Conservation (phyloP, 92 coral and sea anemone species). For the Siderastrea radians region DNA sequence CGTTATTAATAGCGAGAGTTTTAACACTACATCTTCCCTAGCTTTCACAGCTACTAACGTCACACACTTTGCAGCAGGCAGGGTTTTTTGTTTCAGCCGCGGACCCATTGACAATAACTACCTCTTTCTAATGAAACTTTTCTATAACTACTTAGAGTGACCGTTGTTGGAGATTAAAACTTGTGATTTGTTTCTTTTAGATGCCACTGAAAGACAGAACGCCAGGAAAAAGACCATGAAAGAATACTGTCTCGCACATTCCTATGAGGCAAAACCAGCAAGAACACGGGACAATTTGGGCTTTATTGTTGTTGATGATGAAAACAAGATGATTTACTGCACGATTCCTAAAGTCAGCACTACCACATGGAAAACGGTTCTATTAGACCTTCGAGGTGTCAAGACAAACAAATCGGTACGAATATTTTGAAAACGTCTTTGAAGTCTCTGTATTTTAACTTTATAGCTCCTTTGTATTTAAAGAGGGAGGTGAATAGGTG, state of each 20-base stretch:
- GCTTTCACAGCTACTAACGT: no score
- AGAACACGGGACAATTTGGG: neutral
- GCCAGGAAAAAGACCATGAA: constrained; percentile 13
- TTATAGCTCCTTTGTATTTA: no score
- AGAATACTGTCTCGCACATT: constrained; percentile 17
- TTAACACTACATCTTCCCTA: no score
- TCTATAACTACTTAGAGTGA: no score
- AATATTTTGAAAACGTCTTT: neutral
- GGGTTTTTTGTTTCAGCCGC: no score
- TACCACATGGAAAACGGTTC: constrained; percentile 13
- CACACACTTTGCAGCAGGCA: no score
- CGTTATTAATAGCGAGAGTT: no score
- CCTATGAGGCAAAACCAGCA: neutral
- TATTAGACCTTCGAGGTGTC: neutral
- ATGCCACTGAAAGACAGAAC: neutral
- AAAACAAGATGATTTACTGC: constrained; percentile 22
- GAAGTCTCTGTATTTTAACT: neutral
- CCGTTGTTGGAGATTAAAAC: no score
- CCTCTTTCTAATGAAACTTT: no score
- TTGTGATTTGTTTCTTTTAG: neutral
- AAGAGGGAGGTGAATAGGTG: no score
- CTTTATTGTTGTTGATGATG: constrained; percentile 7
- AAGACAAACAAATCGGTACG: neutral
- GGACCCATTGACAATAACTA: no score
- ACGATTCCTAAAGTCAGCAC: constrained; percentile 25